Percentiles rank a stretch among this genome's conserved stretches.
Conservation (phyloP, 2,797 vertebrate genomes). For the Poecilia picta region DNA sequence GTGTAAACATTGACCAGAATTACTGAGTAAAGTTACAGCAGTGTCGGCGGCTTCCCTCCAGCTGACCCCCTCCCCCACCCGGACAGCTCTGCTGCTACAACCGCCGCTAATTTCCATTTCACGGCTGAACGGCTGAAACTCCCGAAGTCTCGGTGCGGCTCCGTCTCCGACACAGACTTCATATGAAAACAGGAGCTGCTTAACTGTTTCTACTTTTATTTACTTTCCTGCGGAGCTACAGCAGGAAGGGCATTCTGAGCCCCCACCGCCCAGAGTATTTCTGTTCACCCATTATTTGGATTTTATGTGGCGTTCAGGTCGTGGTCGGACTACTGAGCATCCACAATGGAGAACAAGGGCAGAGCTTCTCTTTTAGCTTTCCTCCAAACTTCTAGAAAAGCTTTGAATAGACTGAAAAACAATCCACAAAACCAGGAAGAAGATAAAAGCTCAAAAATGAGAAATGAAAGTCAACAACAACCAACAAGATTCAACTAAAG, state of each 20-base stretch:
- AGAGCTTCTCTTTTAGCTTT: background rate
- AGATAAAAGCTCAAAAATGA: background rate
- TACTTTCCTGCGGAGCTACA: conserved; percentile 7
- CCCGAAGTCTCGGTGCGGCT: conserved; percentile 74
- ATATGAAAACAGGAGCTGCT: background rate
- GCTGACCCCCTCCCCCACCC: conserved; percentile 64
- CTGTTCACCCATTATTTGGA: conserved; percentile 4
- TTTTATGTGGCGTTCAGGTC: conserved; percentile 12
- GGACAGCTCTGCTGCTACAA: conserved; percentile 70
- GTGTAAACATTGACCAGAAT: background rate
- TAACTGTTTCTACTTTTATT: conserved; percentile 3
- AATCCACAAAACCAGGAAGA: background rate
- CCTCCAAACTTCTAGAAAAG: background rate
- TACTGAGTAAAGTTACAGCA: conserved; percentile 38
- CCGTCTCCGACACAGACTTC: conserved; percentile 6
- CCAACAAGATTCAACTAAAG: background rate
- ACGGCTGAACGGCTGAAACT: conserved; percentile 73
- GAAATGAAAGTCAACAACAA: background rate
- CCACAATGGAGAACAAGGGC: background rate
- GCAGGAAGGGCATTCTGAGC: conserved; percentile 1
- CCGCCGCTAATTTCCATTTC: conserved; percentile 84
- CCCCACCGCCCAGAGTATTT: background rate
- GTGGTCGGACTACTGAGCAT: background rate
- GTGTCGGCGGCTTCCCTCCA: conserved; percentile 23
- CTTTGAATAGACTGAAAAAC: background rate